Evolutionary conservation across 2,888 invertebrate species (phyloP).

Genomic region (Poecilus cupreus): DNA sequence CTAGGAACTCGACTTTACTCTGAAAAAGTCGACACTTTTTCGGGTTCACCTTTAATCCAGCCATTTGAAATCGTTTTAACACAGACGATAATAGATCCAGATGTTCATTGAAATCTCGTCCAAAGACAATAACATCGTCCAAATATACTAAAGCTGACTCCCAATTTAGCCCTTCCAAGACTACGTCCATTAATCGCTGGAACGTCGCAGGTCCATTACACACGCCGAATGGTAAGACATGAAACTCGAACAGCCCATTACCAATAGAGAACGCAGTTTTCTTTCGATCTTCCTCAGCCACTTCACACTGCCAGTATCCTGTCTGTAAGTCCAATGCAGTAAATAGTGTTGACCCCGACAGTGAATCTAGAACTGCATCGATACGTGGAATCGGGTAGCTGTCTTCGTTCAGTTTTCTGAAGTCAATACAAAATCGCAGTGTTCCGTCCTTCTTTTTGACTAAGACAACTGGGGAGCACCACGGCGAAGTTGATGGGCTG

Average conservation of each 20-base stretch:
- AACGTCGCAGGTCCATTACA: too few relatives aligned
- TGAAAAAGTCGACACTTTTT: conserved; percentile 58
- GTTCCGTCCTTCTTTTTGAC: neutral
- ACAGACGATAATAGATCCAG: neutral
- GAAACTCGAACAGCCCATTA: neutral
- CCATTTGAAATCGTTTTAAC: neutral
- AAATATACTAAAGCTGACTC: conserved; percentile 6
- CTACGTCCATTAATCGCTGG: too few relatives aligned
- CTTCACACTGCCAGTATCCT: neutral
- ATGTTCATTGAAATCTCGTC: neutral
- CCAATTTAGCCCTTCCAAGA: too few relatives aligned
- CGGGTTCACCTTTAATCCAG: neutral
- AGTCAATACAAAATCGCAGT: neutral
- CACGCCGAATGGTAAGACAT: neutral
- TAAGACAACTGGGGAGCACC: conserved; percentile 3
- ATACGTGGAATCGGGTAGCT: neutral
- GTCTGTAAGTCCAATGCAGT: neutral
- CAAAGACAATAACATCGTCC: conserved; percentile 12
- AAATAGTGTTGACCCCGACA: neutral
- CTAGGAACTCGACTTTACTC: conserved; percentile 62
- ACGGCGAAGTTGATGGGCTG: neutral
- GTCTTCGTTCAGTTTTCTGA: neutral
- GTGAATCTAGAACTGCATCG: neutral
- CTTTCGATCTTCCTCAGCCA: neutral
- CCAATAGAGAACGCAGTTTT: conserved; percentile 8